Conservation (phyloP, 2,113 vertebrate species). For the Clarias batrachus region DNA sequence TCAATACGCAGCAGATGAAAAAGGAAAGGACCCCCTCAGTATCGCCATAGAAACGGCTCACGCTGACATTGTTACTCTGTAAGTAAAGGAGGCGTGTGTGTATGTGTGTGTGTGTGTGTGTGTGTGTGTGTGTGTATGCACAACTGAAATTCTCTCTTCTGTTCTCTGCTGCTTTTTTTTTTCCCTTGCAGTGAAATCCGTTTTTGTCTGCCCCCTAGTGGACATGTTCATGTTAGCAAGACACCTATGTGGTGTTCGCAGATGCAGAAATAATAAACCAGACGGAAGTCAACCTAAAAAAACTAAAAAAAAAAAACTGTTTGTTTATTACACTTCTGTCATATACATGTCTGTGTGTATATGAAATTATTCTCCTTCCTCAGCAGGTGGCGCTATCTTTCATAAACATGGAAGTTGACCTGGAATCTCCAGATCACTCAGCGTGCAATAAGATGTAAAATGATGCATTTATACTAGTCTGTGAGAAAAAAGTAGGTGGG, state of each 20-base stretch:
- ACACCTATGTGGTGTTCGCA: neutral
- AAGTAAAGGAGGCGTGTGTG: conserved; percentile 50
- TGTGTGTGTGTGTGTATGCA: conserved; percentile 8
- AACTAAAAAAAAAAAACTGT: no score
- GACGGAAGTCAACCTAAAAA: no score
- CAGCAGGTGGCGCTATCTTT: no score
- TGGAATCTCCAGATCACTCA: no score
- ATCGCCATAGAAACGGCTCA: conserved; percentile 74
- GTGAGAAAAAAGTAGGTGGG: no score
- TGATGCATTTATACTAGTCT: no score
- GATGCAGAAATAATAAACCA: no score
- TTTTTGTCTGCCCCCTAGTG: neutral
- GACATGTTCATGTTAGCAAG: neutral
- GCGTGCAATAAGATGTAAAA: no score
- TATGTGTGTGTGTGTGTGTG: conserved; percentile 5
- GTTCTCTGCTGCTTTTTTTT: neutral
- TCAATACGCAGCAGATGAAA: conserved; percentile 77
- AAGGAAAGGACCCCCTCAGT: conserved; percentile 72
- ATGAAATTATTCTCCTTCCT: neutral
- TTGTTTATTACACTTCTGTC: no score
- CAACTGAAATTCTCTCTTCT: neutral
- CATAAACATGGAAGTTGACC: no score
- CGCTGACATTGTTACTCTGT: conserved; percentile 78
- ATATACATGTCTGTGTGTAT: neutral
- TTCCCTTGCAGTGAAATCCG: neutral